Conservation (phyloP, 2,797 vertebrate genomes). For the Clamator glandarius region DNA sequence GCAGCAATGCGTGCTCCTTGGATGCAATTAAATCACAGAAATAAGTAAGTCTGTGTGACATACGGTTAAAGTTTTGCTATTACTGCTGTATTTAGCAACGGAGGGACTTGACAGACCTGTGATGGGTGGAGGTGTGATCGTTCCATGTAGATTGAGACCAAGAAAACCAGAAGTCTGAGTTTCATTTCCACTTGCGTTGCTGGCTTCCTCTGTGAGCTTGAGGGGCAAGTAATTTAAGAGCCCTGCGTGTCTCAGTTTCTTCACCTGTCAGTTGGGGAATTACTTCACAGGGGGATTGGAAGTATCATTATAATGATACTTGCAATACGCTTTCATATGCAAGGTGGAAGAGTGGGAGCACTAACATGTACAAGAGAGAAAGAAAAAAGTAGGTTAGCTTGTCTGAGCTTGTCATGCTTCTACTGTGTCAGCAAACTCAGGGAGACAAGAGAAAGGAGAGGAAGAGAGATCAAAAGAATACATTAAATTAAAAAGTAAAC, state of each 20-base stretch:
- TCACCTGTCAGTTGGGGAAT: slow-evolving; percentile 45
- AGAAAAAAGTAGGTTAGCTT: slow-evolving; percentile 45
- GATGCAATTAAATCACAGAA: not conserved
- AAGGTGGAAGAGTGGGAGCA: slow-evolving; percentile 29
- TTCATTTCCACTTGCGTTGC: not conserved
- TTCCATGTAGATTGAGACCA: not conserved
- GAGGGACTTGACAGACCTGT: not conserved
- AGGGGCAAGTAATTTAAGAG: slow-evolving; percentile 23
- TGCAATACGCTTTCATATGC: slow-evolving; percentile 57
- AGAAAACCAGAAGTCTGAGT: not conserved
- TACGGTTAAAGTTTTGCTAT: not conserved
- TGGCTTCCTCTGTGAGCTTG: not conserved
- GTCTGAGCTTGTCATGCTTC: slow-evolving; percentile 53
- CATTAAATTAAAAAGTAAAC: slow-evolving; percentile 67
- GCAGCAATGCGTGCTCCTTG: rapidly evolving
- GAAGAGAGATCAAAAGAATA: slow-evolving; percentile 68
- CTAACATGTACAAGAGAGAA: slow-evolving; percentile 20
- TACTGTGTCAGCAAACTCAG: slow-evolving; percentile 50
- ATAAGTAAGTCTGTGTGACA: not conserved
- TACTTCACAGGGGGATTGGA: slow-evolving; percentile 46
- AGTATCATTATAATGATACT: slow-evolving; percentile 60
- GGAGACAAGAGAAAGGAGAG: slow-evolving; percentile 51
- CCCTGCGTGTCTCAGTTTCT: slow-evolving; percentile 5
- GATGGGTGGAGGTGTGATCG: not conserved
- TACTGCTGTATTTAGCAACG: not conserved